A percentile compares a stretch with the other conserved stretches of the same genome.
Evolutionary conservation across 2,888 invertebrate genomes (phyloP).

Genomic region (Drosophila helvetica): DNA sequence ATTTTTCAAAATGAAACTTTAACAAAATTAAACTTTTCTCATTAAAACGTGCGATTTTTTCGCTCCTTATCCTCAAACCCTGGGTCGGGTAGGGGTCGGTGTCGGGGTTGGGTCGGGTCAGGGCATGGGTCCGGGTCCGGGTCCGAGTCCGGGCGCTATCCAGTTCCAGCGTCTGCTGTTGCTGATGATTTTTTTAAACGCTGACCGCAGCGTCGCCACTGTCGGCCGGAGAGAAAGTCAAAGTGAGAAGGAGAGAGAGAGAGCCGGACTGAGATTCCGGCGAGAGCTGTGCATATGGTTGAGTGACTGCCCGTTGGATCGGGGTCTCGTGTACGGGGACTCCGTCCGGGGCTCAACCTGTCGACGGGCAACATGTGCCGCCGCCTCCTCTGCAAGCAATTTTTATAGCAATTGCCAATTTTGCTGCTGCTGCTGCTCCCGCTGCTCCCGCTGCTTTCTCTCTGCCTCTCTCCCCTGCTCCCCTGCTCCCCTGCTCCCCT

Average conservation of each 20-base stretch:
- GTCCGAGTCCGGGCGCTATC: background rate
- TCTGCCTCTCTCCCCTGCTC: slow-evolving; percentile 31
- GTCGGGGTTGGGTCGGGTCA: too few relatives aligned
- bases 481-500: slow-evolving; percentile 19
- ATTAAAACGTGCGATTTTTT: slow-evolving; percentile 81
- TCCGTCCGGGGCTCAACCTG: slow-evolving; percentile 35
- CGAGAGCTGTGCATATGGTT: slow-evolving; percentile 70
- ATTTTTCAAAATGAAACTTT: slow-evolving; percentile 80
- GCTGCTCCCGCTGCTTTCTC: slow-evolving; percentile 13
- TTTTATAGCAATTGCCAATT: slow-evolving; percentile 74
- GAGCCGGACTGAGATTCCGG: slow-evolving; percentile 52
- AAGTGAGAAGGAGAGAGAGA: background rate
- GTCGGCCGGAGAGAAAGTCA: slow-evolving; percentile 41
- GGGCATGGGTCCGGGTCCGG: background rate
- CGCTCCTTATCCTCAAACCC: slow-evolving; percentile 19
- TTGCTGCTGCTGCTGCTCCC: slow-evolving; percentile 44
- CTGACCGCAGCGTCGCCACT: slow-evolving; percentile 72
- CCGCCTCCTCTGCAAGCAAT: slow-evolving; percentile 68
- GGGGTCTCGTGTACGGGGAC: slow-evolving; percentile 5
- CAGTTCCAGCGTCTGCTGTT: slow-evolving; percentile 17
- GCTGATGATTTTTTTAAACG: slow-evolving; percentile 52
- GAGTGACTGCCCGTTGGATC: slow-evolving; percentile 55
- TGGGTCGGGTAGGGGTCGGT: too few relatives aligned
- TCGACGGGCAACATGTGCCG: slow-evolving; percentile 65
- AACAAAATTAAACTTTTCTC: slow-evolving; percentile 83